Evolutionary conservation across 2,888 invertebrate species (phyloP).

Genomic region (Cheilosia urbana): DNA sequence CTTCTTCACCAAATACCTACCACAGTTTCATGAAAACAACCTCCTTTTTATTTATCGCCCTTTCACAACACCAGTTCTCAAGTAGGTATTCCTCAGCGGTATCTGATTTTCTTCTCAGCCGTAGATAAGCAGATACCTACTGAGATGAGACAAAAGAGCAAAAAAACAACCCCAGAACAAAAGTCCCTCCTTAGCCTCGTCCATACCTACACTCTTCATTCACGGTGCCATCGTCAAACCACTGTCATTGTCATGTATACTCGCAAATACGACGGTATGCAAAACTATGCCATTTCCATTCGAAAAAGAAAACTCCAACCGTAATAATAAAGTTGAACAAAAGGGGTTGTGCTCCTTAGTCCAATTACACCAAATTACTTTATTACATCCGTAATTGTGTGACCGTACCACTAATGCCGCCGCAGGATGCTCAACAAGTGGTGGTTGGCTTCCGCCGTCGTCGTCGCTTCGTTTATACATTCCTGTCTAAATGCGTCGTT

Average conservation of each 20-base stretch:
- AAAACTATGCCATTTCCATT: slow-evolving; percentile 42
- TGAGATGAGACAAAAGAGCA: no score
- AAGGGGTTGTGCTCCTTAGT: slow-evolving; percentile 77
- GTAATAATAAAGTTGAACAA: slow-evolving; percentile 75
- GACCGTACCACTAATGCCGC: slow-evolving; percentile 78
- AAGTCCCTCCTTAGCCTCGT: background rate
- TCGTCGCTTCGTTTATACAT: slow-evolving; percentile 43
- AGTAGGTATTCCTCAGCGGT: no score
- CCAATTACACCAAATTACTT: slow-evolving; percentile 83
- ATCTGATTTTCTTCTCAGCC: no score
- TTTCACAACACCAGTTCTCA: no score
- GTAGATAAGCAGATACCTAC: no score
- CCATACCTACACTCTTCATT: background rate
- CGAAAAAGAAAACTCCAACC: slow-evolving; percentile 69
- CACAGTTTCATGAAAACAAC: no score
- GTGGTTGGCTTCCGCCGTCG: slow-evolving; percentile 46
- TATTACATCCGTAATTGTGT: slow-evolving; percentile 84
- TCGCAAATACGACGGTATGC: slow-evolving; percentile 32
- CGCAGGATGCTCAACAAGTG: slow-evolving; percentile 74
- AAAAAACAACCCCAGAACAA: background rate
- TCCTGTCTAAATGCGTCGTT: slow-evolving; percentile 66
- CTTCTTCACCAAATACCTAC: no score
- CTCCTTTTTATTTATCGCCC: no score
- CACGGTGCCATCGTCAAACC: slow-evolving; percentile 16
- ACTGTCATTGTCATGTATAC: slow-evolving; percentile 10